Base-by-base conservation (phyloP, 2,113 vertebrate genomes). In the Perca flavescens region DNA sequence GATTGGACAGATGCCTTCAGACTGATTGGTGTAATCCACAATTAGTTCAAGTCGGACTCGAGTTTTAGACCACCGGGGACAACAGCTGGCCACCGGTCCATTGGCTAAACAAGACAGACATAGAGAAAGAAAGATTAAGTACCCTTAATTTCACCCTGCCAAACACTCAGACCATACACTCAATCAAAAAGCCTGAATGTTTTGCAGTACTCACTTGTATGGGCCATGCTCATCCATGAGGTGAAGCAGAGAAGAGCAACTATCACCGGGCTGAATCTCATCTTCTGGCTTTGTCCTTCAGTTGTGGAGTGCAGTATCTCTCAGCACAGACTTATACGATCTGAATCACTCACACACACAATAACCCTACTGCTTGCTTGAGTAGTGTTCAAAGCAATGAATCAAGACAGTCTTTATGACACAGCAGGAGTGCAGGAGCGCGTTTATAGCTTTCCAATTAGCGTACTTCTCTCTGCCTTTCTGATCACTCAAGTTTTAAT, bases 141-240 rank as follows among this genome's bases (percentile, higher is more conserved):
- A 60, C 15, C 2, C 1, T 47, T 46, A 3, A 22, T 50, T 62
- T 60, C 36, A 22, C 3, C 0, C 1, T 31, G 21, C 12, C 6
- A 47, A 34, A 52, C 2, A 34, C 6, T 74, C 15, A 9, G 3
- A 78, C 1, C 17, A 17, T 14, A 61, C 12, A 10, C 6, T 62
- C 1, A 11, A 66, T n/a, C 0, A 16, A 5, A 58, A 17, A 19
- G 16, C 9, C 3, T 8, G 0, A 17, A 31, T 0, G 6, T 8
- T 36, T 46, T 52, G 14, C 7, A 2, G 17, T 60, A 94, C 94
- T 92, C 57, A 95, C 94, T 47, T 74, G 87, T 71, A 19, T 69
- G 21, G 69, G 68, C 69, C 0, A 15, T 4, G n/a, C 56, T 78
- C 54, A 85, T 80, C 77, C 83, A 90, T 3, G 87, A 47, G 21